Conservation (phyloP, 2,113 vertebrate genomes). For the Asarcornis scutulata region DNA sequence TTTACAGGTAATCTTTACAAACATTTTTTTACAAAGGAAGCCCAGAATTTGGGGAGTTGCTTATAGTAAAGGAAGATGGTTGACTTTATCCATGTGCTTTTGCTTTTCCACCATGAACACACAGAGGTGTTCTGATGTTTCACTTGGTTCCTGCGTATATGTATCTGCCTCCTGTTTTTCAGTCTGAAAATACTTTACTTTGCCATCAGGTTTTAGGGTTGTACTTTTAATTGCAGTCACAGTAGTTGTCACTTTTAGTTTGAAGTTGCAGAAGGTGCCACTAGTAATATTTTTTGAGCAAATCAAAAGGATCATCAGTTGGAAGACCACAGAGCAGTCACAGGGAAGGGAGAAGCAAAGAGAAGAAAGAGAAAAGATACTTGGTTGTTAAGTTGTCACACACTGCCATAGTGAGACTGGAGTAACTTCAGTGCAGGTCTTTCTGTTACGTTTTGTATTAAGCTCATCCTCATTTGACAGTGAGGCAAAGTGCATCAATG, state of each 20-base stretch:
- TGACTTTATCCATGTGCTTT: background rate
- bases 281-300: background rate
- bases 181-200: background rate
- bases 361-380: background rate
- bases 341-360: background rate
- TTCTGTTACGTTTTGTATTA: background rate
- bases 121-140: background rate
- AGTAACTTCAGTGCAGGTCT: background rate
- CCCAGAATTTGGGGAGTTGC: background rate
- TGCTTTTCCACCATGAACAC: background rate
- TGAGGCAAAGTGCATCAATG: background rate
- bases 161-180: background rate
- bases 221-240: background rate
- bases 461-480: background rate
- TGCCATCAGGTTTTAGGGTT: background rate
- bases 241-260: background rate
- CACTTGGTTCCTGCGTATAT: background rate
- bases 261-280: background rate
- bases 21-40: background rate
- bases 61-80: background rate
- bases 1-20: background rate
- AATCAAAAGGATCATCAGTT: background rate
- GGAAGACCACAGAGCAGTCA: background rate
- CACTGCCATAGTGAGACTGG: background rate
- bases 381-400: background rate